Evolutionary conservation across 2,113 vertebrate genomes (phyloP).

Genomic region (Ploceus nigricollis): DNA sequence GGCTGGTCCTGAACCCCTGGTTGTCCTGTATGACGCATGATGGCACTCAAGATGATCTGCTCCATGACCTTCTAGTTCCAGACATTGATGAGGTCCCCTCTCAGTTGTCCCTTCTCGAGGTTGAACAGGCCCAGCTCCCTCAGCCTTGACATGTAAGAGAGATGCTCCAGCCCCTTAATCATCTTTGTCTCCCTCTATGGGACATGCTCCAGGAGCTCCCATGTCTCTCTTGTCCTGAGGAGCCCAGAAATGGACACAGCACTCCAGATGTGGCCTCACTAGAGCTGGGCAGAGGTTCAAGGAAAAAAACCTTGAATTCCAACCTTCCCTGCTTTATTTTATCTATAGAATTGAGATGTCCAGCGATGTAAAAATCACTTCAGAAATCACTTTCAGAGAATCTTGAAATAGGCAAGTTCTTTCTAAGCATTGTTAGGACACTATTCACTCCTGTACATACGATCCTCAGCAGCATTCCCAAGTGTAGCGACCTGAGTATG

Average conservation of each 20-base stretch:
- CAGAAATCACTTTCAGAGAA: neutral
- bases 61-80: neutral
- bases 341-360: neutral
- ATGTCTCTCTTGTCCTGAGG: neutral
- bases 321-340: neutral
- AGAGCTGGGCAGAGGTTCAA: neutral
- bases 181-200: neutral
- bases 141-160: neutral
- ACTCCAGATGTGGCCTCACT: neutral
- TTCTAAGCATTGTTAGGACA: neutral
- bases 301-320: neutral
- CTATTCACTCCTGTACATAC: fast-evolving
- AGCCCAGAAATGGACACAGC: neutral
- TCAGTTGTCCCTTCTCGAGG: neutral
- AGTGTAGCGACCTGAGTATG: neutral
- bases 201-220: neutral
- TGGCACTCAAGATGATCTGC: neutral
- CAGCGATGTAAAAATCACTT: neutral
- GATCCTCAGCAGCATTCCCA: neutral
- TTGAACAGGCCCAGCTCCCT: neutral
- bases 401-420: neutral
- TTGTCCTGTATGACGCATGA: neutral
- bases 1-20: neutral
- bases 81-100: neutral
- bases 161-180: neutral